Percentiles rank a stretch among this genome's conserved stretches.
phyloP scores from a whole-genome alignment of 2,888 invertebrate species.

The Dasypogon diadema region DNA sequence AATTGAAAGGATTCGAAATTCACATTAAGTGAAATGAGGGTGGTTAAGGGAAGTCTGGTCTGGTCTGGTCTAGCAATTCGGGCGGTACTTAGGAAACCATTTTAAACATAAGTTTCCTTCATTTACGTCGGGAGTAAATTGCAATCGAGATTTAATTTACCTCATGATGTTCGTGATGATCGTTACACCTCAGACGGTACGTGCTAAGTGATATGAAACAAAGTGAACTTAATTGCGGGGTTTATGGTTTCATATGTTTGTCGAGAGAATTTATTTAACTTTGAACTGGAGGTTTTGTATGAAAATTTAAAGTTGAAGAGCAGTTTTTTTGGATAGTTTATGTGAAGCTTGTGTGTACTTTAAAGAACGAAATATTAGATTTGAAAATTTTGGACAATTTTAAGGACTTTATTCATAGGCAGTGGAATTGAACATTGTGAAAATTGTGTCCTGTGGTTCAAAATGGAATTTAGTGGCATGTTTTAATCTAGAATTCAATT shows the following conservation, averaged over 20 bases:
- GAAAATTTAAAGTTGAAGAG: no score
- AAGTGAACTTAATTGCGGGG: conserved; percentile 21
- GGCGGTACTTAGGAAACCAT: conserved; percentile 33
- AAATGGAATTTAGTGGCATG: no score
- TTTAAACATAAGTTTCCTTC: background rate
- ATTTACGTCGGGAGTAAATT: background rate
- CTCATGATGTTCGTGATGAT: conserved; percentile 39
- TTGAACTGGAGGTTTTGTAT: background rate
- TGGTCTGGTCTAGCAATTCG: conserved; percentile 20
- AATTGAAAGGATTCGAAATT: conserved; percentile 39
- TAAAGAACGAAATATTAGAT: no score
- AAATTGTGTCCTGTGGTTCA: no score
- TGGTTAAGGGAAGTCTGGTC: conserved; percentile 24
- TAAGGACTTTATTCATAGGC: no score
- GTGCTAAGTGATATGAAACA: conserved; percentile 43
- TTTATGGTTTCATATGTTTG: conserved; percentile 1
- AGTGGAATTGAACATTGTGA: no score
- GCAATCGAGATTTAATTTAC: conserved; percentile 37
- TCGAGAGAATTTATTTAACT: background rate
- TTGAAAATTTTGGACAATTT: no score
- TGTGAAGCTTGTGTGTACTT: no score
- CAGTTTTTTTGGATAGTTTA: no score
- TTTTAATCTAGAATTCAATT: no score
- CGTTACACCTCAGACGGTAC: conserved; percentile 20
- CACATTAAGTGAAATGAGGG: conserved; percentile 38